Conservation (phyloP, 2,797 vertebrate genomes). For the Florisuga fusca region DNA sequence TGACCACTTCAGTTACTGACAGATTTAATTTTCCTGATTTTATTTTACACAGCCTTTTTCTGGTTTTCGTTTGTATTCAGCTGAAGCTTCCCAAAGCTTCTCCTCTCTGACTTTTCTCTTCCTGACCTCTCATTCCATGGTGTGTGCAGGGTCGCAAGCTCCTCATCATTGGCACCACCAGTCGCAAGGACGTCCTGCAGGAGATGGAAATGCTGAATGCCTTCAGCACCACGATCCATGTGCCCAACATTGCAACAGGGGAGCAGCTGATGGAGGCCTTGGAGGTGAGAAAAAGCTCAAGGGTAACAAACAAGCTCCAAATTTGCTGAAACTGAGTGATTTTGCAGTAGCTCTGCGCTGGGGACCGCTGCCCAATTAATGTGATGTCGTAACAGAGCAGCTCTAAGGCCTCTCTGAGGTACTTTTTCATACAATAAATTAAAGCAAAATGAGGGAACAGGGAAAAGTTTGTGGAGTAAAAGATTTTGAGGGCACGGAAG, state of each 20-base stretch:
- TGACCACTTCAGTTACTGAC: neutral
- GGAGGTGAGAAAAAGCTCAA: constrained; percentile 82
- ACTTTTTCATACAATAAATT: neutral
- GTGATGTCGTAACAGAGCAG: accelerated
- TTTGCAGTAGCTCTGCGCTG: neutral
- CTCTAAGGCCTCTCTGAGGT: neutral
- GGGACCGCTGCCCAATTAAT: neutral
- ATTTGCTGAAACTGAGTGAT: neutral
- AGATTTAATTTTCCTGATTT: neutral
- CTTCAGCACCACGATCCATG: constrained; percentile 93
- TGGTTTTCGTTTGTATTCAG: neutral
- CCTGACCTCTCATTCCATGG: neutral
- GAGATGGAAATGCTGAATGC: constrained; percentile 97
- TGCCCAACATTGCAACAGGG: constrained; percentile 91
- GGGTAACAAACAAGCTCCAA: neutral
- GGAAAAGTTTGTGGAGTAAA: neutral
- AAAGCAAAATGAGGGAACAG: neutral
- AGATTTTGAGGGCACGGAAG: neutral
- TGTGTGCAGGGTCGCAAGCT: constrained; percentile 91
- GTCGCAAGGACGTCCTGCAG: constrained; percentile 93
- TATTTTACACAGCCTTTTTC: neutral
- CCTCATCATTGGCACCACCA: constrained; percentile 95
- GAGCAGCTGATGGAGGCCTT: constrained; percentile 91
- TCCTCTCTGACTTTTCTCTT: neutral
- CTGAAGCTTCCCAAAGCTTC: neutral